Base-by-base conservation (phyloP, 1,140 invertebrate genomes). In the Zophobas morio region DNA sequence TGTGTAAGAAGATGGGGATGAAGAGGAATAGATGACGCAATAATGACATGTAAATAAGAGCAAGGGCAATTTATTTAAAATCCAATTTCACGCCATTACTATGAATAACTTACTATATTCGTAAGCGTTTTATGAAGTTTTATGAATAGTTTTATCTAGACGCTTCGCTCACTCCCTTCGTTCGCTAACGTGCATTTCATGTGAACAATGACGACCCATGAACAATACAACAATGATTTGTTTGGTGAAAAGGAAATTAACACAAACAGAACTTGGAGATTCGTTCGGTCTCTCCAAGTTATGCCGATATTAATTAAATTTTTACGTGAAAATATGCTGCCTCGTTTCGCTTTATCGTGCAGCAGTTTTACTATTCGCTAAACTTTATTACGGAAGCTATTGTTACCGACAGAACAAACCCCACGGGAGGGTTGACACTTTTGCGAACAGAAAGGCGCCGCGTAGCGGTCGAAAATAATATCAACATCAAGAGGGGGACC, bases 51-150 rank as follows among this genome's bases (percentile, higher is more conserved):
- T 81, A 81, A 81, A 81, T 81, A 81, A 77, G 76, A 79, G 80
- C 78, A 80, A 81, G 79, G 77, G 80, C 80, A 80, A 81, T 81
- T 81, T 81, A 81, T 80, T 81, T 81, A 81, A 81, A 81, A 81
- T 81, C 79, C 76, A 81, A 81, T 81, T 81, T 81, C 80, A 75
- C 77, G 78, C 77, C 75, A 79, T 80, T 79, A 80, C 74, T 78
- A 81, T 81, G 79, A 81, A 81, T 79, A 79, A 79, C 78, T 79
- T 81, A 81, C 79, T 47, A 74, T 66, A 66, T 82, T 81, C 78
- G 56, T 54, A 76, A 70, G n/a, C 46, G 70, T 79, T 79, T 73
- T 74, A 71, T 71, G 40, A 66, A 71, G 46, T 73, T 77, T 79
- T 76, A 73, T 76, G 75, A 73, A 60, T 77, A 70, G 66, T 60